Evolutionary conservation across 1,140 invertebrate genomes (phyloP).

Genomic region (Paraescarpia echinospica): DNA sequence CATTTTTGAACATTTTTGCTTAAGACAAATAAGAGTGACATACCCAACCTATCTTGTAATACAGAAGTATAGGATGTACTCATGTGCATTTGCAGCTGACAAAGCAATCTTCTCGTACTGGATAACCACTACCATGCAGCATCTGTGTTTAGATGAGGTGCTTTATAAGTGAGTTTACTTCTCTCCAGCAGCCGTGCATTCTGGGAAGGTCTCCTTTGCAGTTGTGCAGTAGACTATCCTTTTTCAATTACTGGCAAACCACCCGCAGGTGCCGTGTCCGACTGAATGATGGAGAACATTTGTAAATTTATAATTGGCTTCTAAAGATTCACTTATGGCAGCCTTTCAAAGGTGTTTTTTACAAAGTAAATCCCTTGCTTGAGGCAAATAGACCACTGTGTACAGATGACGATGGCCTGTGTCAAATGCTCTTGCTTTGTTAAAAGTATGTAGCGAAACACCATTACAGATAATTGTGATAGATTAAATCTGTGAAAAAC

Average conservation of each 20-base stretch:
- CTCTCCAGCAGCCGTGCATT: background rate
- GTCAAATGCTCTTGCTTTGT: background rate
- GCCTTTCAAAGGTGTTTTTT: slow-evolving; percentile 1
- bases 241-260: slow-evolving; percentile 1
- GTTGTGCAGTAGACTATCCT: background rate
- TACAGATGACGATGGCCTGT: background rate
- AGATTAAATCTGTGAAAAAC: no score
- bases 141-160: background rate
- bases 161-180: background rate
- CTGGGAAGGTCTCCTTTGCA: background rate
- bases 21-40: background rate
- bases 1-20: background rate
- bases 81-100: background rate
- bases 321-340: background rate
- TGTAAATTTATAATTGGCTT: slow-evolving; percentile 1
- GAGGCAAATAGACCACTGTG: background rate
- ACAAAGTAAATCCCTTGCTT: background rate
- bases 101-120: background rate
- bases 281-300: background rate
- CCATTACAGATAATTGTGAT: no score
- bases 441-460: background rate
- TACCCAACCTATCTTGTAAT: background rate
- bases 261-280: background rate
- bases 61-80: background rate
- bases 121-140: background rate